Conservation (phyloP, 2,113 vertebrate genomes). For the Pogonocichla stellata region DNA sequence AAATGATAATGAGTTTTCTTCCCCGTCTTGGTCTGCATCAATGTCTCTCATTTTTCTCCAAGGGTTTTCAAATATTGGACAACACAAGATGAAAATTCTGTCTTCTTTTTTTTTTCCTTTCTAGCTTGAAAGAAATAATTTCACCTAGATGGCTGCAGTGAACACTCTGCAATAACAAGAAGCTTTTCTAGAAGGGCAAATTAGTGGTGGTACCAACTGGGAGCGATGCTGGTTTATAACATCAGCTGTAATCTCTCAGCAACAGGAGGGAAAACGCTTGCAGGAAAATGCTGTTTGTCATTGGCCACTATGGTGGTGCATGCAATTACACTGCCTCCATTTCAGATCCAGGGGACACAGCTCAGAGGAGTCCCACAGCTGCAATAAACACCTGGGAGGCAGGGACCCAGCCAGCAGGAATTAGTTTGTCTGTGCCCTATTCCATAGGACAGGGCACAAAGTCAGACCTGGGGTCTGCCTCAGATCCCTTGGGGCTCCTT, state of each 20-base stretch:
- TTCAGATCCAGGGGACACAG: neutral
- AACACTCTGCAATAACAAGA: neutral
- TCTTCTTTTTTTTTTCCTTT: neutral
- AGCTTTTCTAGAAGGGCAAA: slow-evolving; percentile 33
- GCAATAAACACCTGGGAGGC: neutral
- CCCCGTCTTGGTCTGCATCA: neutral
- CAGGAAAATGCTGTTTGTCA: slow-evolving; percentile 35
- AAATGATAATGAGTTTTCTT: neutral
- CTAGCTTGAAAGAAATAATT: neutral
- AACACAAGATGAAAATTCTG: neutral
- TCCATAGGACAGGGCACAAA: neutral
- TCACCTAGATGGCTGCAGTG: neutral
- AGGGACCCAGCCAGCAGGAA: neutral
- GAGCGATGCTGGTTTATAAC: neutral
- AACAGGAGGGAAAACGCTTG: neutral
- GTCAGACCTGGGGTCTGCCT: neutral
- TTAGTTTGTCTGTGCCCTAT: accelerated
- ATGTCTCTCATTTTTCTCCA: neutral
- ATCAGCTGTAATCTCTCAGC: slow-evolving; percentile 46
- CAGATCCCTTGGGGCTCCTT: neutral
- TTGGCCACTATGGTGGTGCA: neutral
- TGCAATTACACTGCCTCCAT: neutral
- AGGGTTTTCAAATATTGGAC: neutral
- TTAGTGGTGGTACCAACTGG: slow-evolving; percentile 17
- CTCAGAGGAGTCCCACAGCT: neutral